Percentiles rank a stretch among this genome's conserved stretches.
Evolutionary conservation across 2,113 vertebrate genomes (phyloP).

Genomic region (Oreocharis arfaki): DNA sequence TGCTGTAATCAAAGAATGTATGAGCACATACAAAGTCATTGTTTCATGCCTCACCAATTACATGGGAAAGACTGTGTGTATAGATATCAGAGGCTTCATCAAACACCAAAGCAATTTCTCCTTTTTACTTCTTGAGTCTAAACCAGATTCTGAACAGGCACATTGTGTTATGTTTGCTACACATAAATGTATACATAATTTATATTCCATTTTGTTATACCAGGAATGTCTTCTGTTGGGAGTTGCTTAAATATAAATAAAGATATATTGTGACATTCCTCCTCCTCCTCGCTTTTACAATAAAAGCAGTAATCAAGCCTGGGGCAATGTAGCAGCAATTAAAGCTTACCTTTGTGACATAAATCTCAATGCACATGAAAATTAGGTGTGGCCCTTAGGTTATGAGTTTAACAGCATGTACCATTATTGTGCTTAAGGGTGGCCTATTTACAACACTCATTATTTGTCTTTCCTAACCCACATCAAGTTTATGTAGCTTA

Average conservation of each 20-base stretch:
- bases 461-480: neutral
- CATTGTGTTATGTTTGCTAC: neutral
- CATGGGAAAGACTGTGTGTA: neutral
- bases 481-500: neutral
- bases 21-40: neutral
- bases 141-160: neutral
- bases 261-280: neutral
- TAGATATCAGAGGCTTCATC: neutral
- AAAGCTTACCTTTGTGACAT: neutral
- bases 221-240: neutral
- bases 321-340: neutral
- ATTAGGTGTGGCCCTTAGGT: neutral
- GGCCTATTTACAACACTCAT: neutral
- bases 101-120: neutral
- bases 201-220: neutral
- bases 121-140: neutral
- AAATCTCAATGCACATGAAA: conserved; percentile 1
- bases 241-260: neutral
- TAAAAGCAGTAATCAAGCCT: neutral
- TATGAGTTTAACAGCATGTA: neutral
- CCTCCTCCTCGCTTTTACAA: neutral
- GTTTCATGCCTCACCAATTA: neutral
- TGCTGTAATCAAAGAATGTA: neutral
- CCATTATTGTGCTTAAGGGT: neutral
- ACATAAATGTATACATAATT: neutral